Evolutionary conservation across 2,797 vertebrate species (phyloP), one percentile per base, ranked within the genome.

Genomic region (Zenarchopterus dispar): DNA sequence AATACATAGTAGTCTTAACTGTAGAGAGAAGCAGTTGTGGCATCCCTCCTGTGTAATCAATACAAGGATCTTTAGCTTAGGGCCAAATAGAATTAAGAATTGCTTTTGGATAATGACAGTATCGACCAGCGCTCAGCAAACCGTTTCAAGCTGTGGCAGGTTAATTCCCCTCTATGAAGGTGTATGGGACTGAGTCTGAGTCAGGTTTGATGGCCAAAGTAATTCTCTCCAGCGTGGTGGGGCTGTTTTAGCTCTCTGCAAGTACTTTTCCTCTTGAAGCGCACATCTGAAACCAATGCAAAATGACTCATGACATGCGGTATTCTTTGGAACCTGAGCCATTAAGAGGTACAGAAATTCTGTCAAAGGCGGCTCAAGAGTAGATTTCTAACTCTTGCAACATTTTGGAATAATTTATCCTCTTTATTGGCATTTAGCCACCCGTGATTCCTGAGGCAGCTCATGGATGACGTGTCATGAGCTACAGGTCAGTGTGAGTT

Each of bases 81-180:
- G 75, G 81, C 83, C 79, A 88, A 89, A 91, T 88, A 86, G 79
- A 91, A 91, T 91, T 89, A 91, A 84, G 84, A 86, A 89, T 84
- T 86, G 88, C 88, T 88, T 87, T 88, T 81, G 80, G 82, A 87
- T 88, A 88, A 89, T 91, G 90, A 89, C 85, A 77, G 69, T 90
- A 91, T 91, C 80, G 88, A 90, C 78, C 84, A 69, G 79, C 0
- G 61, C 78, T 84, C 86, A 76, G 79, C 66, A 76, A 85, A 83
- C 81, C 82, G 64, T 87, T 82, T 86, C 75, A 73, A 69, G 78
- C 76, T 53, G 70, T 76, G 74, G 80, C 83, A 81, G 77, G 86
- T 85, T 88, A 78, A 86, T 86, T 89, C 77, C 75, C 73, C 62
- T 82, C 76, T 70, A 77, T 78, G 80, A 79, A 84, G 81, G 88